Conservation (phyloP, 1,140 invertebrate genomes). For the Periplaneta americana region DNA sequence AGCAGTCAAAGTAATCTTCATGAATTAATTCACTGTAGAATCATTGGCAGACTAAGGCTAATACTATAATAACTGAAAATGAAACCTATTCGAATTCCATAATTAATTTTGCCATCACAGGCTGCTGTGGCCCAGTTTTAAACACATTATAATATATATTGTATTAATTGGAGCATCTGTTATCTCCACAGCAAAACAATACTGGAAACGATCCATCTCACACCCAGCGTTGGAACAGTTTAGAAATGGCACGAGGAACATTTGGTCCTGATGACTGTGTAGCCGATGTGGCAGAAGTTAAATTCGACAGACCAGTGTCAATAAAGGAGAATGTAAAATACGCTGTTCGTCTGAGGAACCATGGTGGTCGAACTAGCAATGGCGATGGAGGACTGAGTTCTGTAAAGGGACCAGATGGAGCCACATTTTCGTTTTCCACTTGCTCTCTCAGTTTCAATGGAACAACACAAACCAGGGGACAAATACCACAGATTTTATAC, state of each 20-base stretch:
- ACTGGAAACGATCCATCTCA: conserved; percentile 47
- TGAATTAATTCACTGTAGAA: too few relatives aligned
- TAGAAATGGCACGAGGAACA: conserved; percentile 64
- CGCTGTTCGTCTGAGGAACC: conserved; percentile 81
- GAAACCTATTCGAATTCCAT: too few relatives aligned
- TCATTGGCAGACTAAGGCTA: too few relatives aligned
- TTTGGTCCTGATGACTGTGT: conserved; percentile 72
- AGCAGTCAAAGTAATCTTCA: too few relatives aligned
- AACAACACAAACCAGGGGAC: conserved; percentile 87
- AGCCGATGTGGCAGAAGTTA: conserved; percentile 71
- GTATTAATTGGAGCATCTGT: too few relatives aligned
- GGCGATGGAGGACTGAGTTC: conserved; percentile 84
- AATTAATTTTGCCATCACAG: too few relatives aligned
- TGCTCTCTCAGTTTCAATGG: conserved; percentile 93
- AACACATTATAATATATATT: too few relatives aligned
- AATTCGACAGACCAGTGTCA: conserved; percentile 82
- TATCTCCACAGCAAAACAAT: not conserved
- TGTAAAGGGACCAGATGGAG: conserved; percentile 88
- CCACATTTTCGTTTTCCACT: conserved; percentile 84
- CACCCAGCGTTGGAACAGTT: conserved; percentile 64
- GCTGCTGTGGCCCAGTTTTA: too few relatives aligned
- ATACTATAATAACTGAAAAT: too few relatives aligned
- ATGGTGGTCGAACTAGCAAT: conserved; percentile 87
- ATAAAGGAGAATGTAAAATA: conserved; percentile 89
- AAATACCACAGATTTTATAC: conserved; percentile 92